Conservation (phyloP, 2,797 vertebrate genomes). For the Onychomys leucogaster region DNA sequence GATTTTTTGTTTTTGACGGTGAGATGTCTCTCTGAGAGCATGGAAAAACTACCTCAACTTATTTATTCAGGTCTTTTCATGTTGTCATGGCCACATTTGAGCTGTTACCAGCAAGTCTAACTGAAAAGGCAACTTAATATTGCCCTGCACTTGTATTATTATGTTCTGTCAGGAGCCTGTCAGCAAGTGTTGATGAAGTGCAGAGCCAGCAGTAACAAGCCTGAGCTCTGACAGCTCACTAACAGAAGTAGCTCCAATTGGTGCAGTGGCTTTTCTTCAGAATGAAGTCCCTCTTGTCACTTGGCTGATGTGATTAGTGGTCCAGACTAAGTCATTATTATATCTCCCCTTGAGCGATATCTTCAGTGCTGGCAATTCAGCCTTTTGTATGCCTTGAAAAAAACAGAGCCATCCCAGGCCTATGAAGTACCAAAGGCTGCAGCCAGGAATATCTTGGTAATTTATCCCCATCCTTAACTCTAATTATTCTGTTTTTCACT, state of each 20-base stretch:
- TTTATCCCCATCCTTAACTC: constrained; percentile 68
- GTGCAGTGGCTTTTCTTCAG: constrained; percentile 54
- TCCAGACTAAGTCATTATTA: not conserved
- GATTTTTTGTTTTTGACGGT: constrained; percentile 54
- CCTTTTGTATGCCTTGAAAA: not conserved
- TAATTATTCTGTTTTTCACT: constrained; percentile 77
- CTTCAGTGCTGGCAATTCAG: constrained; percentile 48
- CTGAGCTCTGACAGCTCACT: constrained; percentile 61
- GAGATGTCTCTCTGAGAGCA: not conserved
- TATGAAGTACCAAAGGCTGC: not conserved
- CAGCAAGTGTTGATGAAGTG: constrained; percentile 77
- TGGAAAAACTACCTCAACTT: constrained; percentile 64
- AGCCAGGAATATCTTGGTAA: constrained; percentile 72
- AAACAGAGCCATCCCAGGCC: constrained; percentile 38
- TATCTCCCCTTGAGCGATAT: constrained; percentile 17
- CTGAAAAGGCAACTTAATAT: constrained; percentile 70
- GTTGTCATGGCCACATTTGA: constrained; percentile 56
- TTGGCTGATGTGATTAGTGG: constrained; percentile 65
- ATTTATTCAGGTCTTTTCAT: constrained; percentile 62
- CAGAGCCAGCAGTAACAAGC: constrained; percentile 63
- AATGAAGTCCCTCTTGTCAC: constrained; percentile 69
- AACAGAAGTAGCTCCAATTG: constrained; percentile 35
- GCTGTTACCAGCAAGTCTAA: constrained; percentile 61
- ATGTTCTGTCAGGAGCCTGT: constrained; percentile 68
- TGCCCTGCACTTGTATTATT: constrained; percentile 73